Evolutionary conservation across 2,797 vertebrate genomes (phyloP).

Genomic region (Pempheris klunzingeri): DNA sequence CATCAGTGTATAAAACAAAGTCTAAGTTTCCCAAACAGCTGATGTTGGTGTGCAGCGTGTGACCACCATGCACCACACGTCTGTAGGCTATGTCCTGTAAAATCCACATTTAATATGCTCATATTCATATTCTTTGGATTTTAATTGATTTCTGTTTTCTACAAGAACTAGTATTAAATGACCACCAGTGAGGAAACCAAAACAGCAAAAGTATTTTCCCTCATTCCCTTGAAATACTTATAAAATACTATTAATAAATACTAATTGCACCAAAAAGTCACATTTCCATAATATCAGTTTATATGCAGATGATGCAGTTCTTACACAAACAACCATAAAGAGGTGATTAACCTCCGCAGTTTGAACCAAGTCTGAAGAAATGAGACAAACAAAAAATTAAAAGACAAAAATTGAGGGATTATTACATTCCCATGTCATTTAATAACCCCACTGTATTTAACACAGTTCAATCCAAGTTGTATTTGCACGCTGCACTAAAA

Average conservation of each 20-base stretch:
- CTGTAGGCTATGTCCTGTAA: not conserved
- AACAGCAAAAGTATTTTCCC: not conserved
- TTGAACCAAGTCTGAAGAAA: slow-evolving; percentile 25
- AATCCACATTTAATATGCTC: not conserved
- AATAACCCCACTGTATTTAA: not conserved
- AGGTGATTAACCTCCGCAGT: not conserved
- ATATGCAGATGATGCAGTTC: no score
- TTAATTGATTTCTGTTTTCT: not conserved
- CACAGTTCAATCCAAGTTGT: not conserved
- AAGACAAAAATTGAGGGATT: not conserved
- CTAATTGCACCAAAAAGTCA: slow-evolving; percentile 15
- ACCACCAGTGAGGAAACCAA: not conserved
- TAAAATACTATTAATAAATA: no score
- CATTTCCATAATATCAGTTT: no score
- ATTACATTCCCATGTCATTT: no score
- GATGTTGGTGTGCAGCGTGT: not conserved
- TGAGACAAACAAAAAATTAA: not conserved
- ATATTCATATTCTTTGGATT: not conserved
- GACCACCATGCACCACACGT: not conserved
- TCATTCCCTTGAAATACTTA: not conserved
- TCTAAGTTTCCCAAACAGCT: not conserved
- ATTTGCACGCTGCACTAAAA: slow-evolving; percentile 36
- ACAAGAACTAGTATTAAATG: not conserved
- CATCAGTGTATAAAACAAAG: not conserved
- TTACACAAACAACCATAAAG: not conserved